Conservation (phyloP, 2,888 invertebrate genomes). For the Morpho achilles region DNA sequence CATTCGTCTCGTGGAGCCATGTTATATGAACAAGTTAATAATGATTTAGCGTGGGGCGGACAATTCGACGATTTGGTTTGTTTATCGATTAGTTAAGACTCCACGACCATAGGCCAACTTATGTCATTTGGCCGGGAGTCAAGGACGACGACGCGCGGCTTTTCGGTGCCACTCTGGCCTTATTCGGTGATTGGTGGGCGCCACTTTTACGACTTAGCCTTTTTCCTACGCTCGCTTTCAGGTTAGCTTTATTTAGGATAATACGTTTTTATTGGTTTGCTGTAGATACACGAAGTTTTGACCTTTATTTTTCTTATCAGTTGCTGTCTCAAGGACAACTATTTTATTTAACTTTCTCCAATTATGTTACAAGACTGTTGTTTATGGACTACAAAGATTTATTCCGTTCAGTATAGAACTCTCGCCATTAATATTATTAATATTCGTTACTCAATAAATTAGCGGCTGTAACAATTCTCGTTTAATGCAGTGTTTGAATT, state of each 20-base stretch:
- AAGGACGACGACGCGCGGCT: slow-evolving; percentile 67
- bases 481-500: slow-evolving; percentile 52
- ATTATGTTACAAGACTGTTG: not conserved
- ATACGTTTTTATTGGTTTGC: slow-evolving; percentile 45
- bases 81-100: slow-evolving; percentile 74
- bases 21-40: slow-evolving; percentile 12
- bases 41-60: slow-evolving; percentile 51
- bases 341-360: no score
- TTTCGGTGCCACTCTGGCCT: slow-evolving; percentile 66
- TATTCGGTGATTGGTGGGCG: slow-evolving; percentile 78
- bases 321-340: slow-evolving; percentile 41
- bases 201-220: slow-evolving; percentile 76
- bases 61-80: slow-evolving; percentile 54
- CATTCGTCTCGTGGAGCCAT: not conserved
- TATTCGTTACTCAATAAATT: not conserved
- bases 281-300: slow-evolving; percentile 49
- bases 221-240: slow-evolving; percentile 70
- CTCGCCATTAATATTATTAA: slow-evolving; percentile 6
- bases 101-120: slow-evolving; percentile 77
- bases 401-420: no score
- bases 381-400: not conserved
- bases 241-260: slow-evolving; percentile 61
- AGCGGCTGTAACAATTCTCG: slow-evolving; percentile 34
- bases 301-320: slow-evolving; percentile 44
- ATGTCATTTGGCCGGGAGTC: slow-evolving; percentile 78